Evolutionary conservation across 2,888 invertebrate species (phyloP), one percentile per base, ranked within the genome.

Genomic region (Hirtodrosophila histrioides): DNA sequence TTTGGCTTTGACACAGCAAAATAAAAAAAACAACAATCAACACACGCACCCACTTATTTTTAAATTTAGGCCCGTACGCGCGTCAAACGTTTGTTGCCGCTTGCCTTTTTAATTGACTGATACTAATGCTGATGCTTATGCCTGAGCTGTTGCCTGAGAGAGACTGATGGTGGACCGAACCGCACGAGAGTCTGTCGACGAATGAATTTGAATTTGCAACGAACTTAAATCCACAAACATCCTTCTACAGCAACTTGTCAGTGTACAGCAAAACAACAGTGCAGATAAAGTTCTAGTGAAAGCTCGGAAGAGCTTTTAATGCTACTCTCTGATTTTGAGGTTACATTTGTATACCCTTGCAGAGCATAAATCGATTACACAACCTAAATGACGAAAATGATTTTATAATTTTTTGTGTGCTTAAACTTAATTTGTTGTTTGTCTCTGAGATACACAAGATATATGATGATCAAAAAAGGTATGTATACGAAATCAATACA

Each of bases 101-200:
- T 56, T 56, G 54, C 44, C 55, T 44, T 46, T 45, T 31, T 1
- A 17, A 48, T 35, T 63, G 37, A 53, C 41, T 64, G 57, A 23
- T 49, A 48, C 67, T 67, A 60, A 31, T 50, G 62, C 58, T 44
- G 17, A 17, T 17, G 62, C 58, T 44, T 1, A 17, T 17, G 17
- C 17, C 17, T 29, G 10, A 50, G 58, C 65, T 74, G 65, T 40
- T 55, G 56, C 51, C 37, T 48, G 23, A 17, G 23, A 12, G 39
- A 43, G 44, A 46, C 69, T 69, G 67, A 69, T 40, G 69, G 65
- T 40, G 69, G 65, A 80, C 80, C 80, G 85, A 69, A 69, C 67
- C 79, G 85, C 85, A 81, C 85, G 75, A 78, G 66, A 69, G 82
- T 69, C 75, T 85, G 72, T 78, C 66, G 72, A 81, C 81, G 84